Evolutionary conservation across 2,797 vertebrate species (phyloP), one percentile per base, ranked within the genome.

Genomic region (Poecile montanus): DNA sequence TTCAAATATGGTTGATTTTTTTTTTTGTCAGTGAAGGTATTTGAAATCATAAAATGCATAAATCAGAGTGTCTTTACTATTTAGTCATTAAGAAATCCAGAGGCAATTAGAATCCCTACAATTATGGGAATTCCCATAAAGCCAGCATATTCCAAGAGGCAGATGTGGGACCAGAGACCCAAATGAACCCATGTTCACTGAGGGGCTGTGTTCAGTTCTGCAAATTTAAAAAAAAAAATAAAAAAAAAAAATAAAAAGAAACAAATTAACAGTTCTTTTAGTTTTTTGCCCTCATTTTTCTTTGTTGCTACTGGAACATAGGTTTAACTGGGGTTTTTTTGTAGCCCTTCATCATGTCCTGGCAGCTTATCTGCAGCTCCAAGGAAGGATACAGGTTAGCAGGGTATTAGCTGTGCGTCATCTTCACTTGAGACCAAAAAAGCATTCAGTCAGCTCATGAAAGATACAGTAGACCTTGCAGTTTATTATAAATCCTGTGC

Each of bases 401-500:
- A 74, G 22, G 47, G 42, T 76, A 91, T 92, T 94, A 93, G 32
- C 86, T 84, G 75, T 60, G 71, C 66, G 61, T 42, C 42, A 0
- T 63, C 92, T 91, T 65, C 51, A 42, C 66, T 75, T 45, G 77
- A 89, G 61, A 89, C 65, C 25, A 85, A 80, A 92, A 95, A 89
- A 84, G 5, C 30, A 25, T 81, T 89, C 72, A 90, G 38, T 53
- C 83, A 91, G 67, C 73, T 94, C 61, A 80, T 68, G 56, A 96
- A 84, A 74, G 84, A 58, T 6, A 65, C 0, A 61, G 48, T 34
- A 76, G 75, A 63, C 77, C 70, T 85, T 68, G 72, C 85, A 91
- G 71, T 77, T 82, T 91, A 30, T 91, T 91, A 44, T 20, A 95
- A 95, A 91, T 75, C 71, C 81, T 44, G 48, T 73, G 51, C 85